Evolutionary conservation across 2,113 vertebrate genomes (phyloP), one percentile per base, ranked within the genome.

Genomic region (Bolborhynchus lineola): DNA sequence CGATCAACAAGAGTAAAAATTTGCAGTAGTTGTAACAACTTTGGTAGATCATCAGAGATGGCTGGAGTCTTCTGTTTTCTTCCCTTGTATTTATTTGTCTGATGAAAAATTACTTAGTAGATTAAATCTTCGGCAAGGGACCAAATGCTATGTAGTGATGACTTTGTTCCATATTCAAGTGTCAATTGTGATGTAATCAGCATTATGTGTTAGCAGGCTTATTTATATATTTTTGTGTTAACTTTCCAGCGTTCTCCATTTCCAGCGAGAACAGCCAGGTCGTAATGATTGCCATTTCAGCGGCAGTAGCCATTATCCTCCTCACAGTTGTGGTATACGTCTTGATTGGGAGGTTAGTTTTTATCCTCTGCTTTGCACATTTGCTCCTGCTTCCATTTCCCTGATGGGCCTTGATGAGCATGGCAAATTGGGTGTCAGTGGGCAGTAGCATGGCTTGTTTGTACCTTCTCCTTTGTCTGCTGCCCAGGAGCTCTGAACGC

Each of bases 181-280:
- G 60, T 86, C 50, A 86, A 5, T 35, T 74, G 25, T 71, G 72
- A 60, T 86, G 37, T 37, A 64, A 52, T 44, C 88, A 59, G 50
- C 70, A 29, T 31, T 52, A 28, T n/a, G 33, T 77, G 18, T 35
- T 26, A 8, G 18, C 5, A 24, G 35, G 11, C 55, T 80, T 85
- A 95, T 77, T 93, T 74, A 74, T 94, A 13, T 95, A 33, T 86
- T 81, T 90, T 87, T 96, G 92, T 95, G 98, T 92, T 89, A 93
- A 25, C 95, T 95, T 97, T 97, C 90, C 98, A 98, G 99, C 99
- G 41, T 99, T 99, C 97, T 99, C 99, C 84, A 99, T 99, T 97
- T 99, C 99, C 76, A 98, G 99, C 75, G 99, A 99, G 98, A 99
- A 98, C 69, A 99, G 99, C 97, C 99, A 99, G 94, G 99, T 99